Evolutionary conservation across 2,888 invertebrate species (phyloP).

Genomic region (Cybosia mesomella): DNA sequence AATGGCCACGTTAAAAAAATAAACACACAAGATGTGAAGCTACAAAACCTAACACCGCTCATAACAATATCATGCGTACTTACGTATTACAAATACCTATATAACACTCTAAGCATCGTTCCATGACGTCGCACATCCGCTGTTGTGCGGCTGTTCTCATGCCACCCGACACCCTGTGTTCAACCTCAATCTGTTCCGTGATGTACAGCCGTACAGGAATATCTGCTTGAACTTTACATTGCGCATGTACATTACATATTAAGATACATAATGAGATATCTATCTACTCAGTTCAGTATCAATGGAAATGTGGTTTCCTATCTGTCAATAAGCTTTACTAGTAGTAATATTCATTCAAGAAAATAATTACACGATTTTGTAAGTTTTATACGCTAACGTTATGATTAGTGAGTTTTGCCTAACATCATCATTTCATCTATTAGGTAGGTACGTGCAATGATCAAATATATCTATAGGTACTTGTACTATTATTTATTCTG

Average conservation of each 20-base stretch:
- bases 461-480: too few species aligned
- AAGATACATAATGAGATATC: constrained; percentile 10
- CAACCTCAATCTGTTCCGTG: constrained; percentile 13
- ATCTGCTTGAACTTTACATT: neutral
- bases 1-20: neutral
- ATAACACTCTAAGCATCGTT: constrained; percentile 51
- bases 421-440: too few species aligned
- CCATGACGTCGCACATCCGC: constrained; percentile 73
- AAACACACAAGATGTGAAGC: neutral
- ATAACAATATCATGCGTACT: constrained; percentile 5
- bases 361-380: too few species aligned
- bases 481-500: too few species aligned
- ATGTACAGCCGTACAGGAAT: constrained; percentile 13
- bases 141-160: constrained; percentile 64
- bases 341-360: too few species aligned
- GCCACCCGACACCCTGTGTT: constrained; percentile 67
- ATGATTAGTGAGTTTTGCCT: too few species aligned
- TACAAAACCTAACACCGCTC: neutral
- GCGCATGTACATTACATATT: neutral
- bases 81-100: constrained; percentile 10
- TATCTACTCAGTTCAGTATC: constrained; percentile 47
- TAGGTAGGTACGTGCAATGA: too few species aligned
- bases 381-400: too few species aligned
- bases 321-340: constrained; percentile 53
- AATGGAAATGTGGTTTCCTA: constrained; percentile 74